These are phyloP conservation scores for Drosophila prosaltans DNA, from an alignment of 1,140 invertebrate genomes.

Conservation along the genomic window DNA sequence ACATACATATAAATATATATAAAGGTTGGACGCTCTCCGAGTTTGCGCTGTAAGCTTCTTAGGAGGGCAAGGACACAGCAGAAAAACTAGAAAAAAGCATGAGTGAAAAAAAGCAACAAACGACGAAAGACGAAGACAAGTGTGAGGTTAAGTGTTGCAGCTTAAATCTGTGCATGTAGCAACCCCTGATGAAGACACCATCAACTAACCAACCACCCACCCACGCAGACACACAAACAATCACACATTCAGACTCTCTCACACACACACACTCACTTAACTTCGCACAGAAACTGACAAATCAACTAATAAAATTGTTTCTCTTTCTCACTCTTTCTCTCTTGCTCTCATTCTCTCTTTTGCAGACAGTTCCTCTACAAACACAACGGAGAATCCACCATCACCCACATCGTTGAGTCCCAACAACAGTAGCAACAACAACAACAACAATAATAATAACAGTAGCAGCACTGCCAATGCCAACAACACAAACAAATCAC, in stretches of 20 bases:
- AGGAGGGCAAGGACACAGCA: conserved; percentile 16
- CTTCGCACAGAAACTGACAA: conserved; percentile 38
- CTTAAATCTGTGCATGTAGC: conserved; percentile 68
- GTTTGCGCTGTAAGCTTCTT: conserved; percentile 66
- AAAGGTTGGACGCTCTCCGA: conserved; percentile 49
- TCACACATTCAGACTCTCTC: not conserved
- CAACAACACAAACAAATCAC: conserved; percentile 40
- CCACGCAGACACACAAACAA: conserved; percentile 25
- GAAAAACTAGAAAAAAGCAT: conserved; percentile 19
- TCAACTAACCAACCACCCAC: conserved; percentile 1
- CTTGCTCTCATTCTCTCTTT: conserved; percentile 79
- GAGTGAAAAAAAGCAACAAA: conserved; percentile 13
- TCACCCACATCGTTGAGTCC: conserved; percentile 80
- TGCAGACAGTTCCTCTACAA: conserved; percentile 88
- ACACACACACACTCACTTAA: not conserved
- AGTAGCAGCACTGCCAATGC: conserved; percentile 82
- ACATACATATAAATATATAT: conserved; percentile 5
- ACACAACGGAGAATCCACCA: conserved; percentile 82
- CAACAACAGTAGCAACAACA: conserved; percentile 47
- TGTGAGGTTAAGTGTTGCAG: conserved; percentile 79
- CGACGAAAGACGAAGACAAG: conserved; percentile 59
- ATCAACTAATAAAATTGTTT: conserved; percentile 65
- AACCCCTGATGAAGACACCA: conserved; percentile 10
- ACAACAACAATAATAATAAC: conserved; percentile 55
- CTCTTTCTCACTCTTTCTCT: conserved; percentile 57